Conservation (phyloP, 2,113 vertebrate genomes). For the Ptilonorhynchus violaceus region DNA sequence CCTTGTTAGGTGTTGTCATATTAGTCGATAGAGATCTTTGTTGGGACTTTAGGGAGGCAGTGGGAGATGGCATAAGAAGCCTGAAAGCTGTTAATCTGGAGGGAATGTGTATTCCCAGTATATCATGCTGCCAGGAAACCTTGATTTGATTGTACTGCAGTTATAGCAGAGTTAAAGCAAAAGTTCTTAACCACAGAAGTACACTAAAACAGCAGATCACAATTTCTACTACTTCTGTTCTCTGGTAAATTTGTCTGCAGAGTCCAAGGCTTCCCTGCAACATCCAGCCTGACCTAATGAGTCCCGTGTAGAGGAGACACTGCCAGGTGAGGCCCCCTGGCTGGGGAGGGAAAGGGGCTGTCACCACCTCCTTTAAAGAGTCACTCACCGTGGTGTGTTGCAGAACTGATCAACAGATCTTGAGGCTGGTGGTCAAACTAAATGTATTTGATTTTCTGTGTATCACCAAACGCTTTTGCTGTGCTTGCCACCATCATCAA, state of each 20-base stretch:
- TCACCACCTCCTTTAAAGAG: background rate
- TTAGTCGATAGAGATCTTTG: background rate
- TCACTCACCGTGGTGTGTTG: rapidly evolving
- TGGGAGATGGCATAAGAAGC: background rate
- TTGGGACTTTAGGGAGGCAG: background rate
- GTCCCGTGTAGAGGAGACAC: rapidly evolving
- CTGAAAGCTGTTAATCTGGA: background rate
- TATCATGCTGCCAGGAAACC: background rate
- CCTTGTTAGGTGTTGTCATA: background rate
- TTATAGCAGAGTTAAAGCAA: background rate
- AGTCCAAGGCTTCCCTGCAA: background rate
- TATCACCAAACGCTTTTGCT: background rate
- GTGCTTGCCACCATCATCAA: background rate
- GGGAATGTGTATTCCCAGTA: background rate
- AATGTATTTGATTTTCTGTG: rapidly evolving
- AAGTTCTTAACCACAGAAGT: background rate
- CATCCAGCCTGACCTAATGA: background rate
- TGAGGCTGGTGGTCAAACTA: background rate
- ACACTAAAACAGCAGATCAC: background rate
- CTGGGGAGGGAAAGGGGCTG: background rate
- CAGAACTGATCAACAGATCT: background rate
- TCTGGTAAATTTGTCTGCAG: background rate
- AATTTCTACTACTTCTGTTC: background rate
- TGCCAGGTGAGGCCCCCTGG: background rate
- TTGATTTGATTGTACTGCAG: background rate